Percentiles rank a stretch among this genome's conserved stretches.
These are phyloP conservation scores for Pseudomyrmex pallidus DNA, from an alignment of 1,140 invertebrate genomes.

Conservation along the genomic window DNA sequence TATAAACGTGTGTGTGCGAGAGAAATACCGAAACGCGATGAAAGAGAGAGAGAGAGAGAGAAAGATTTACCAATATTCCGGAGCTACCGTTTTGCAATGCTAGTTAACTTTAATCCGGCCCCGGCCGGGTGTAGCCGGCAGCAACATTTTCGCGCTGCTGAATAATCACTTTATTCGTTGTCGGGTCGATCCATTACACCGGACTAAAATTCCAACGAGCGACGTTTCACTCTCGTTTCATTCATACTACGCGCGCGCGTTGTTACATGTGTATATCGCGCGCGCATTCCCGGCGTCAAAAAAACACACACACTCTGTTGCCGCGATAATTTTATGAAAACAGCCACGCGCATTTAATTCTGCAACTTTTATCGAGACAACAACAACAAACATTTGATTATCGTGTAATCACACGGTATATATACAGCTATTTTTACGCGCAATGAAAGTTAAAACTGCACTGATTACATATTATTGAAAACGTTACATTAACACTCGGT, in stretches of 20 bases:
- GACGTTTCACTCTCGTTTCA: conserved; percentile 49
- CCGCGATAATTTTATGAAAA: neutral
- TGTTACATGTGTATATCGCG: conserved; percentile 5
- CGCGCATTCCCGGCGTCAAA: neutral
- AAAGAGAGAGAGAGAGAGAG: neutral
- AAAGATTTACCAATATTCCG: conserved; percentile 11
- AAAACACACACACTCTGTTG: neutral
- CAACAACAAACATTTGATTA: neutral
- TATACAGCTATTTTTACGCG: neutral
- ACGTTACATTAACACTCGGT: conserved; percentile 35
- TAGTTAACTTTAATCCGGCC: conserved; percentile 54
- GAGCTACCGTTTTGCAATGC: conserved; percentile 67
- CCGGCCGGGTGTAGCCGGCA: conserved; percentile 3
- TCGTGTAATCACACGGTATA: neutral
- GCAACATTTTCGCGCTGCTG: conserved; percentile 41
- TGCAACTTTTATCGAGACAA: neutral
- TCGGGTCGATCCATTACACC: conserved; percentile 33
- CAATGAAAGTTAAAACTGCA: conserved; percentile 19
- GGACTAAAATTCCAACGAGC: conserved; percentile 34
- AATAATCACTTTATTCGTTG: conserved; percentile 69
- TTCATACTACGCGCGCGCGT: neutral
- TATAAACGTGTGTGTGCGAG: conserved; percentile 12
- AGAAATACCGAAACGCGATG: neutral
- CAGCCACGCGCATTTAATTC: neutral
- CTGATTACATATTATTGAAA: neutral